Base-by-base conservation (phyloP, 1,140 invertebrate species). In the Harpegnathos saltator region DNA sequence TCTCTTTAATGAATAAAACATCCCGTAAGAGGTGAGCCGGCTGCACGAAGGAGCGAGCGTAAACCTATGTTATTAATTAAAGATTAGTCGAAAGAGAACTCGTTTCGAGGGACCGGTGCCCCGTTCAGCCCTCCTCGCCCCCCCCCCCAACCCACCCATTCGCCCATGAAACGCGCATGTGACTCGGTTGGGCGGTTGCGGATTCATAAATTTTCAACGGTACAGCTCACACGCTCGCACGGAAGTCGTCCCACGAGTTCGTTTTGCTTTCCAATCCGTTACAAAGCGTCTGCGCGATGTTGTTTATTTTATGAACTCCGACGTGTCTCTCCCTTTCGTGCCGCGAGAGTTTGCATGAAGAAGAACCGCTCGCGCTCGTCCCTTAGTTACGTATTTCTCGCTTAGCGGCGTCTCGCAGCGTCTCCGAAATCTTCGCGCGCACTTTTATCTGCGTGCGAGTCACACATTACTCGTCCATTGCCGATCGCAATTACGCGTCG, bases 141-240 rank as follows among this genome's bases (percentile, higher is more conserved):
- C n/a, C n/a, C n/a, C n/a, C n/a, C n/a, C n/a, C n/a, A n/a, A n/a
- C n/a, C n/a, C n/a, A n/a, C 38, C 38, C 38, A n/a, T n/a, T 44
- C 0, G 0, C 7, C 38, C 38, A 48, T 62, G 15, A 62, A 74
- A 48, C 17, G 26, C 54, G 48, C 5, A 19, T 62, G 38, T 33
- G 44, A 75, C 44, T 52, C 17, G 17, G n/a, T 74, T 74, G 73
- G 1, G 33, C 12, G 52, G 0, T 48, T 9, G 3, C 15, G n/a
- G n/a, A n/a, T n/a, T n/a, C n/a, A 63, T 75, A 65, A 52, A 75
- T 65, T 33, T 75, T 65, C 52, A 75, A 65, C 15, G 2, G 59
- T 63, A 29, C 26, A 29, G 14, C 38, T 74, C 33, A 14, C 33
- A 14, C 33, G 1, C 38, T 44, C 38, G 11, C 44, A 17, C 26